Conservation (phyloP, 2,797 vertebrate genomes). For the Parauchenoglanis punctatus region DNA sequence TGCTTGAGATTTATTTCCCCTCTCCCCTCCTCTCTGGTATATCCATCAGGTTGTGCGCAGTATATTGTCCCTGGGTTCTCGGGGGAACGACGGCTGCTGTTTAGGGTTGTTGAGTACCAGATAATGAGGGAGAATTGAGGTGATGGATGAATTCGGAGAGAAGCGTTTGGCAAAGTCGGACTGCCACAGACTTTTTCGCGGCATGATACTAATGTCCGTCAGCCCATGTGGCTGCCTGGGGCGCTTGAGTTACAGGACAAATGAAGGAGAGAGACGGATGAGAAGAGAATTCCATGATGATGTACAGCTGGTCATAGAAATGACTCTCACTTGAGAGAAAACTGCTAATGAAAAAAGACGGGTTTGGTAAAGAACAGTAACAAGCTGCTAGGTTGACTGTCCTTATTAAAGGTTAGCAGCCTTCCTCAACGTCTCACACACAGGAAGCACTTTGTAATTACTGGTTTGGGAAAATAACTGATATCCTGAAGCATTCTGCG, state of each 20-base stretch:
- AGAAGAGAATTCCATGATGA: conserved; percentile 10
- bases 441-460: background rate
- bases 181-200: background rate
- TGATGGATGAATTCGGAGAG: conserved; percentile 37
- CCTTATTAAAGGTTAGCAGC: background rate
- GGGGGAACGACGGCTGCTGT: conserved; percentile 20
- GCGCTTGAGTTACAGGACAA: conserved; percentile 28
- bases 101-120: conserved; percentile 40
- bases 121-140: conserved; percentile 49
- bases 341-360: conserved; percentile 50
- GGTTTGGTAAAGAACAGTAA: conserved; percentile 24
- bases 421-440: background rate
- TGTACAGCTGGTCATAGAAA: background rate
- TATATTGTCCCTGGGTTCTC: conserved; percentile 15
- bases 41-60: conserved; percentile 50
- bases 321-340: conserved; percentile 32
- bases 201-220: background rate
- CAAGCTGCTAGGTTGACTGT: background rate
- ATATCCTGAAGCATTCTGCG: conserved; percentile 35
- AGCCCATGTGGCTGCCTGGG: background rate
- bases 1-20: conserved; percentile 46
- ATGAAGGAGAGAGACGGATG: conserved; percentile 17
- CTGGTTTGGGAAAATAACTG: conserved; percentile 7
- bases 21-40: conserved; percentile 48
- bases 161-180: conserved; percentile 6